Evolutionary conservation across 2,888 invertebrate genomes (phyloP), one percentile per base, ranked within the genome.

Genomic region (Glaucopsyche alexis): DNA sequence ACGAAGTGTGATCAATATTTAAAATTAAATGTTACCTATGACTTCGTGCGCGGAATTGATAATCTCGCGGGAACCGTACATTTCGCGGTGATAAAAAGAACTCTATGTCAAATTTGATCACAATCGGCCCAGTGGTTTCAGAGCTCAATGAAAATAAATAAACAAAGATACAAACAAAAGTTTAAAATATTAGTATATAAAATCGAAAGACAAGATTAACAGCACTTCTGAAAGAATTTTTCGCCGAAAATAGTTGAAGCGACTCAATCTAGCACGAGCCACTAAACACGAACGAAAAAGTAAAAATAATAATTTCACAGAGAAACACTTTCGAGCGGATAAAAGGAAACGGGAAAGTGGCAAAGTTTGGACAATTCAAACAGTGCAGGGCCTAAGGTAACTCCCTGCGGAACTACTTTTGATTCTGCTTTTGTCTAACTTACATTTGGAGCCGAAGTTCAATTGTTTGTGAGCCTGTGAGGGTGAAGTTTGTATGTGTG

Each of bases 351-450:
- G 87, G 75, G 87, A 87, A 89, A 90, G 87, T 89, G 86, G 89
- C 80, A 90, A 91, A 92, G 84, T 91, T 91, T 84, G 83, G 84
- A 89, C 90, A 84, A 87, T 88, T 85, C 85, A 82, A 88, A 85
- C 83, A 82, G 83, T 82, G 82, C 81, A 81, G 85, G 86, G 86
- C 86, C 86, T 80, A 87, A 86, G 87, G 87, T 87, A 84, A 79
- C 85, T 83, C 85, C 84, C 83, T 84, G 83, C 77, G 81, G 81
- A 87, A 89, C 89, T 89, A 88, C 88, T 87, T 85, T 83, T 86
- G 87, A 87, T 88, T 84, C 87, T 84, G 87, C 89, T 87, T 88
- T 90, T 91, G 89, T 91, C 90, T 90, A 89, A 89, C 81, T 91
- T 89, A 84, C 88, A 84, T 90, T 90, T 87, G 87, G 88, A 84